phyloP scores from a whole-genome alignment of 2,888 invertebrate species.

The Amorpha juglandis region DNA sequence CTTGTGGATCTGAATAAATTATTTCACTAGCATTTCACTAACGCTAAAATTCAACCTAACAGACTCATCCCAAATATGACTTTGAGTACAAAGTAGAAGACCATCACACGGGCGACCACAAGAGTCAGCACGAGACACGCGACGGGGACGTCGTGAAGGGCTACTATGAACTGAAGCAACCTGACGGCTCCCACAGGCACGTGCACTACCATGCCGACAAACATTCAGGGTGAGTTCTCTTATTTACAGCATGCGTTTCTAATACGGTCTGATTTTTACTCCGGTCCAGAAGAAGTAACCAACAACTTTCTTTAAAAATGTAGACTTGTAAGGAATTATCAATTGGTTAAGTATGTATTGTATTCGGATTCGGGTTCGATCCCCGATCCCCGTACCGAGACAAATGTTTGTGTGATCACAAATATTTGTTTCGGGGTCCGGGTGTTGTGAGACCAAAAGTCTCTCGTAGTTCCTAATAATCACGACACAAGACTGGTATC shows the following conservation, averaged over 20 bases:
- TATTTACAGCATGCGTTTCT: background rate
- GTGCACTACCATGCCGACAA: slow-evolving; percentile 39
- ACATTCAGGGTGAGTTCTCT: slow-evolving; percentile 34
- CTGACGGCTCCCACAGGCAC: slow-evolving; percentile 66
- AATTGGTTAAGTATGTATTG: too few relatives aligned
- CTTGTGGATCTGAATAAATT: background rate
- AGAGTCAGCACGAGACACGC: slow-evolving; percentile 75
- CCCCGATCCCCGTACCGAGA: too few relatives aligned
- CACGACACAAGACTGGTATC: too few relatives aligned
- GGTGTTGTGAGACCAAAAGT: too few relatives aligned
- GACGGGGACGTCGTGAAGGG: slow-evolving; percentile 84
- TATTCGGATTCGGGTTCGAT: too few relatives aligned
- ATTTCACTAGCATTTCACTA: background rate
- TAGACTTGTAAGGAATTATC: too few relatives aligned
- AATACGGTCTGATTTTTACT: background rate
- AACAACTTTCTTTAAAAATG: too few relatives aligned
- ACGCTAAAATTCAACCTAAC: background rate
- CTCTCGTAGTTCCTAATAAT: too few relatives aligned
- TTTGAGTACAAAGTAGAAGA: slow-evolving; percentile 77
- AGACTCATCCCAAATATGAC: slow-evolving; percentile 60
- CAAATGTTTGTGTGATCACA: too few relatives aligned
- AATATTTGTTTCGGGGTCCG: too few relatives aligned
- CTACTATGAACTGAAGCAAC: slow-evolving; percentile 41
- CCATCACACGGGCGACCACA: slow-evolving; percentile 78
- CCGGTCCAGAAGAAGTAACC: too few relatives aligned